phyloP scores from a whole-genome alignment of 2,113 vertebrate species.

The Bubalus kerabau region DNA sequence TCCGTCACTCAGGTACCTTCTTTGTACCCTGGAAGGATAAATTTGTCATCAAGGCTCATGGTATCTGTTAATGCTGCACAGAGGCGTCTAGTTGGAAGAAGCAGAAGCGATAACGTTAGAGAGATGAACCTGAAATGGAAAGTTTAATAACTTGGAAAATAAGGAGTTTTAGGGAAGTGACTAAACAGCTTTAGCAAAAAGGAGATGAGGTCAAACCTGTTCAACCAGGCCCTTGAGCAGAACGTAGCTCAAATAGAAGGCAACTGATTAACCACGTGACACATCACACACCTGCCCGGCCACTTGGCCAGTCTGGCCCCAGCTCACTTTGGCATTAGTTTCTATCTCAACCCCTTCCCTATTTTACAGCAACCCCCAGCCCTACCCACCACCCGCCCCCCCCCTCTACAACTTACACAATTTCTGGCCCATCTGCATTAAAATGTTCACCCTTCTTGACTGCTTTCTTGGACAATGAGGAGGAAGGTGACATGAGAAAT shows the following conservation, averaged over 20 bases:
- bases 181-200: neutral
- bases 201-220: neutral
- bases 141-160: constrained; percentile 46
- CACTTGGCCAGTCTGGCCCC: neutral
- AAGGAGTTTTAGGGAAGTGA: neutral
- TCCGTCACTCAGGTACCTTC: neutral
- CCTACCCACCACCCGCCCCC: rapidly evolving
- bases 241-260: neutral
- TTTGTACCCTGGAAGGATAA: neutral
- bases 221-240: neutral
- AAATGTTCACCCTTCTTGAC: neutral
- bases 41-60: neutral
- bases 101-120: neutral
- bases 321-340: rapidly evolving
- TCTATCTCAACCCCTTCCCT: neutral
- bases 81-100: neutral
- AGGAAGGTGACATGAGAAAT: neutral
- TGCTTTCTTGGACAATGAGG: neutral
- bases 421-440: neutral
- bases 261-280: neutral
- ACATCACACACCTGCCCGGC: neutral
- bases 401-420: rapidly evolving
- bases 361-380: rapidly evolving
- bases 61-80: neutral
- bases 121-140: neutral